These are phyloP conservation scores for Nephrotoma guestfalica DNA, from an alignment of 2,888 invertebrate species.

Conservation along the genomic window DNA sequence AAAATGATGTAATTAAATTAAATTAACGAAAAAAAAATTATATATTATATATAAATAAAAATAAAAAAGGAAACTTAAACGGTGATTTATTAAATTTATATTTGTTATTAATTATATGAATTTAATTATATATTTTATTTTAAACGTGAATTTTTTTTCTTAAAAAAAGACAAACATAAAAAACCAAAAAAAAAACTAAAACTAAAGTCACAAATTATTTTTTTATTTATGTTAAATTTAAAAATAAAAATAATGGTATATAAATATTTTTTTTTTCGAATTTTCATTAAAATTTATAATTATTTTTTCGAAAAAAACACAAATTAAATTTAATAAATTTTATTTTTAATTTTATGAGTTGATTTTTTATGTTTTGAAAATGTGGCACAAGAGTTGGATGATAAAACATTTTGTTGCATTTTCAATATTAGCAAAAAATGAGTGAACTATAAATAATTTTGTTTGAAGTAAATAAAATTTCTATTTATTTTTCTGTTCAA, in stretches of 20 bases:
- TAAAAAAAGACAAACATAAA: neutral
- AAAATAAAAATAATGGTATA: neutral
- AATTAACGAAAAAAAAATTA: neutral
- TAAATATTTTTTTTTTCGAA: neutral
- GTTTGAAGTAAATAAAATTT: neutral
- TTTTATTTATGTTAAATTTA: neutral
- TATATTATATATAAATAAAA: neutral
- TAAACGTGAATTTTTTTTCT: neutral
- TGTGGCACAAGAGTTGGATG: neutral
- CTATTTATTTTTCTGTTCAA: neutral
- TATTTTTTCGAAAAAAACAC: neutral
- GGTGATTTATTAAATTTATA: conserved; percentile 1
- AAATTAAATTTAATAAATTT: neutral
- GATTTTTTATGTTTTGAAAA: neutral
- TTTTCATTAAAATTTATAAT: neutral
- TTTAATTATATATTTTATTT: neutral
- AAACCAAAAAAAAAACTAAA: neutral
- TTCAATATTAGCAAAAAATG: neutral
- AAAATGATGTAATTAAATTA: conserved; percentile 1
- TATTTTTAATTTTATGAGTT: neutral
- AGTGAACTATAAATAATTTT: neutral
- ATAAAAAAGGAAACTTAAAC: neutral
- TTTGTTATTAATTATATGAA: neutral
- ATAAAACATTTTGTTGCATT: neutral
- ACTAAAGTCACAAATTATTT: neutral